Evolutionary conservation across 2,888 invertebrate species (phyloP).

Genomic region (Philaethria dido): DNA sequence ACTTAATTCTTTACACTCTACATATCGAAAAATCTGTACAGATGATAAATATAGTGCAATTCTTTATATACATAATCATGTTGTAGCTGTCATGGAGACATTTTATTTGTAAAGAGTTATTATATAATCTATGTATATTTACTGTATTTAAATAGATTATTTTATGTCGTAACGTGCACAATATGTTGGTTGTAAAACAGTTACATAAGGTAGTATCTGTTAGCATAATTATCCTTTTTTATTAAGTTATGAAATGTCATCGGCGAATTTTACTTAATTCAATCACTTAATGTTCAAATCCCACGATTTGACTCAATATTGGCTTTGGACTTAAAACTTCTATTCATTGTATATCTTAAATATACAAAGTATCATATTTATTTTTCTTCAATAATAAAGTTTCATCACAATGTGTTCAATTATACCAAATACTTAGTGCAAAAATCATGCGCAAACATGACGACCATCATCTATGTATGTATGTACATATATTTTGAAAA

Average conservation of each 20-base stretch:
- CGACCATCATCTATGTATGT: conserved; percentile 1
- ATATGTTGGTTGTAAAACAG: conserved; percentile 21
- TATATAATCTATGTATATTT: conserved; percentile 22
- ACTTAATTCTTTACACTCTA: conserved; percentile 39
- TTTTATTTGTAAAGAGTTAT: conserved; percentile 19
- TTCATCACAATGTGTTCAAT: conserved; percentile 80
- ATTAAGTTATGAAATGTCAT: neutral
- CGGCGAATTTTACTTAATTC: conserved; percentile 3
- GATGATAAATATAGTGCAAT: conserved; percentile 45
- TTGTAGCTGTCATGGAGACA: conserved; percentile 29
- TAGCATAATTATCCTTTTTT: neutral
- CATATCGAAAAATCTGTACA: conserved; percentile 44
- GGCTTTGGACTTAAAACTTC: neutral
- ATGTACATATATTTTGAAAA: neutral
- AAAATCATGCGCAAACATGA: conserved; percentile 14
- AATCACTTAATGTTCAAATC: neutral
- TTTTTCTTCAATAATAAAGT: conserved; percentile 42
- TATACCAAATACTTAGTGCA: conserved; percentile 69
- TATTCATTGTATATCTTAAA: neutral
- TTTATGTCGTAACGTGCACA: conserved; percentile 17
- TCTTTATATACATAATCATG: conserved; percentile 46
- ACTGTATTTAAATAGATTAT: conserved; percentile 9
- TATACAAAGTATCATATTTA: neutral
- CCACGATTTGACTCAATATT: neutral
- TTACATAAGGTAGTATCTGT: conserved; percentile 5